Evolutionary conservation across 2,797 vertebrate genomes (phyloP), one percentile per base, ranked within the genome.

Genomic region (Catharus ustulatus): DNA sequence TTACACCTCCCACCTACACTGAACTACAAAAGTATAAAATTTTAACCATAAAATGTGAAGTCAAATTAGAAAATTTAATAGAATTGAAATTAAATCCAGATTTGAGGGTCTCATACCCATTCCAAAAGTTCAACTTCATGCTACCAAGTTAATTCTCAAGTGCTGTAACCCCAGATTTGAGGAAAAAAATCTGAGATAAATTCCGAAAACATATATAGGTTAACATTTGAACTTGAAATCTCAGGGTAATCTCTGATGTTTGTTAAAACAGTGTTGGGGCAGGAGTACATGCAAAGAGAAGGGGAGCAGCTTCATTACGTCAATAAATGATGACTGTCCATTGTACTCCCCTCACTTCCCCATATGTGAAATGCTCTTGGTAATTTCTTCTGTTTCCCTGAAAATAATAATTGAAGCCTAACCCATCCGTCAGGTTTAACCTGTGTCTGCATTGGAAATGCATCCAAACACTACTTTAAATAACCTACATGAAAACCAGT

Each of bases 71-170:
- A 95, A 88, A 93, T 66, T 69, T 69, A 91, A 85, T 0, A 8
- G 64, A 94, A 87, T 40, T 78, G 83, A 74, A 91, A 89, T 75
- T 90, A 80, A 93, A 89, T 54, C 49, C 61, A 93, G 38, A 83
- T 66, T 83, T 58, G 49, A 82, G 58, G 43, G 61, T 34, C 24
- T 46, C 9, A 38, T 32, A 64, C 17, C 36, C 3, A 0, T 63
- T 80, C 78, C 75, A 83, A 77, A 93, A 14, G 4, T 59, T 86
- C 82, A 82, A 21, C 30, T 34, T 86, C 76, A 84, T 27, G 51
- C 63, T 84, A 82, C 51, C 22, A 80, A 74, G 51, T 85, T 63
- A 90, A 64, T 95, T 74, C 42, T 77, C 43, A 55, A 78, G 16
- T 49, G 23, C 43, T 68, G 83, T 17, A 52, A 61, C 9, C 4